Percentiles rank a stretch among this genome's conserved stretches.
phyloP scores from a whole-genome alignment of 2,113 vertebrate genomes.

The Brachyistius frenatus region DNA sequence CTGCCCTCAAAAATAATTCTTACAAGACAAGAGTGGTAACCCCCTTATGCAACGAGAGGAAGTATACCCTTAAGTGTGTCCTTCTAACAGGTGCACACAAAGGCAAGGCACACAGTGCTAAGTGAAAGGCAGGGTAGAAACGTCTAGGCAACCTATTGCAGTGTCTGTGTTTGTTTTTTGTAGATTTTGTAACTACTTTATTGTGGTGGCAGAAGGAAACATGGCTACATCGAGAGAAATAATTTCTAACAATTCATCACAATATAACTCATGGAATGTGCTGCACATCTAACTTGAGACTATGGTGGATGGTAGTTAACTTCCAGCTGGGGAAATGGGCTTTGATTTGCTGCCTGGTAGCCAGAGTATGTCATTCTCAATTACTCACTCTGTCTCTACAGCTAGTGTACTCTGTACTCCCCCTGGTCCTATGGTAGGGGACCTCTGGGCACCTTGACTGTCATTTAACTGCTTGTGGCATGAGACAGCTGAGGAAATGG shows the following conservation, averaged over 20 bases:
- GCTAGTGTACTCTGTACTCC: constrained; percentile 56
- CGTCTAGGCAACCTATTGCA: no score
- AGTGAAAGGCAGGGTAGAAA: no score
- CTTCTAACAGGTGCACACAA: no score
- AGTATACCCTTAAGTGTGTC: no score
- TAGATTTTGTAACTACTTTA: neutral
- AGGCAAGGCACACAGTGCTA: no score
- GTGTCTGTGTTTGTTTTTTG: no score
- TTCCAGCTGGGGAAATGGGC: constrained; percentile 73
- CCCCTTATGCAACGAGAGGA: no score
- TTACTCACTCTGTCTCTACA: constrained; percentile 70
- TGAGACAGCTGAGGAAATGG: constrained; percentile 85
- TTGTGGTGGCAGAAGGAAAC: constrained; percentile 1
- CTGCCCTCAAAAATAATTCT: no score
- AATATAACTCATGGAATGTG: constrained; percentile 35
- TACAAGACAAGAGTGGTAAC: no score
- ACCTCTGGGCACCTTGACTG: constrained; percentile 87
- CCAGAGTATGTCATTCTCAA: constrained; percentile 65
- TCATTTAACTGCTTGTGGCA: constrained; percentile 87
- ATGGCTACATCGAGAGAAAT: neutral
- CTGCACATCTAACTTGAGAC: constrained; percentile 55
- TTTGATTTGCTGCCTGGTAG: constrained; percentile 76
- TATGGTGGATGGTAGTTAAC: constrained; percentile 68
- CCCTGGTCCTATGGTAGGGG: constrained; percentile 68
- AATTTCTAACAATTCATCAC: constrained; percentile 32